Evolutionary conservation across 2,113 vertebrate genomes (phyloP).

Genomic region (Microtus pennsylvanicus): DNA sequence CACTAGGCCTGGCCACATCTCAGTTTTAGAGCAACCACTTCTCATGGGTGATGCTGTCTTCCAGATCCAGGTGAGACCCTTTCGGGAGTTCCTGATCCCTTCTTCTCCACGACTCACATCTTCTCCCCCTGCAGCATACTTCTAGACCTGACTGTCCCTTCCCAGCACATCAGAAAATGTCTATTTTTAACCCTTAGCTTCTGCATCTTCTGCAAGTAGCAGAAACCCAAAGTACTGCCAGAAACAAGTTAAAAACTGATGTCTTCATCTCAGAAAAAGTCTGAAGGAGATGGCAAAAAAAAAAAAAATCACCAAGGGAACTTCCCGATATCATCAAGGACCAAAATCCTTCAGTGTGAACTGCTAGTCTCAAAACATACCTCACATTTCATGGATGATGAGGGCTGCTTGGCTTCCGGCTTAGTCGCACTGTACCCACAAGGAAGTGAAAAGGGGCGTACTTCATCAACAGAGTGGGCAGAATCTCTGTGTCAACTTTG

Average conservation of each 20-base stretch:
- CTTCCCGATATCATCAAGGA: not conserved
- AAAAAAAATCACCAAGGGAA: not conserved
- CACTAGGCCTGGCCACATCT: not conserved
- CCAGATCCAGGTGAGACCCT: not conserved
- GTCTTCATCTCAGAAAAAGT: not conserved
- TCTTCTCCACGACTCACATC: not conserved
- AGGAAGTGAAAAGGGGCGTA: not conserved
- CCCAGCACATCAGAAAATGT: not conserved
- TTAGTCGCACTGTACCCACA: not conserved
- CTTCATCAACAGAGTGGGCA: not conserved
- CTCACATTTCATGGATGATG: not conserved
- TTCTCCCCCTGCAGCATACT: not conserved
- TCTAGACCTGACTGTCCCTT: not conserved
- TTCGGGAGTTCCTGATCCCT: not conserved
- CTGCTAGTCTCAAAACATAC: not conserved
- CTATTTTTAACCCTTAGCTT: not conserved
- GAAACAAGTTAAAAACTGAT: not conserved
- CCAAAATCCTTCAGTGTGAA: not conserved
- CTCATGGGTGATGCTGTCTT: rapidly evolving
- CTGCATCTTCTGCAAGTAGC: not conserved
- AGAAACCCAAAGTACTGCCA: conserved; percentile 7
- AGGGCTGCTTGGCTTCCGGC: not conserved
- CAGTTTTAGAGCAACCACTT: not conserved
- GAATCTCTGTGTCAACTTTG: not conserved
- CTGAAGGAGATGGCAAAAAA: not conserved